Percentiles rank a stretch among this genome's conserved stretches.
Evolutionary conservation across 2,797 vertebrate species (phyloP).

Genomic region (Enteromius viviparus): DNA sequence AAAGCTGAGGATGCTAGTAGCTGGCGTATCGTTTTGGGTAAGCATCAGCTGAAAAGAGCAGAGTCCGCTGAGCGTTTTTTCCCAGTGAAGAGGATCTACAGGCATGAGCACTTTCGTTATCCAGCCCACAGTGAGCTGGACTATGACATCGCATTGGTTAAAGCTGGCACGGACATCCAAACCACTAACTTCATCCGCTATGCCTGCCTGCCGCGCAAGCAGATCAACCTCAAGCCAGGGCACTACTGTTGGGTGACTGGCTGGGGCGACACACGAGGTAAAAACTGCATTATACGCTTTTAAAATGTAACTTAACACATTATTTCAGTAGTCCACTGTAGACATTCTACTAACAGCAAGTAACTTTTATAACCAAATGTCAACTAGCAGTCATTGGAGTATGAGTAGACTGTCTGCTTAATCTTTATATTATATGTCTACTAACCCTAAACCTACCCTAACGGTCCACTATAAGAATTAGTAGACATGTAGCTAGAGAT

Average conservation of each 20-base stretch:
- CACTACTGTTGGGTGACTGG: conserved; percentile 82
- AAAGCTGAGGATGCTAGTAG: conserved; percentile 78
- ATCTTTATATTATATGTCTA: no score
- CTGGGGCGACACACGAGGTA: conserved; percentile 79
- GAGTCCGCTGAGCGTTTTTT: conserved; percentile 76
- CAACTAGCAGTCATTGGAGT: no score
- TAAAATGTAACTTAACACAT: no score
- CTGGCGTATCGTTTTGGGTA: conserved; percentile 82
- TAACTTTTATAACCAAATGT: no score
- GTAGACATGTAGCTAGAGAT: no score
- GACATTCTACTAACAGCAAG: no score
- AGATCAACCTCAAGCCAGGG: conserved; percentile 71
- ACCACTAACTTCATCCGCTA: conserved; percentile 76
- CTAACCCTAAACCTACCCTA: no score
- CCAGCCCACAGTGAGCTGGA: conserved; percentile 78
- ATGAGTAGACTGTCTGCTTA: no score
- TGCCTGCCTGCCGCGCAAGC: conserved; percentile 81
- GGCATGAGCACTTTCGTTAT: conserved; percentile 78
- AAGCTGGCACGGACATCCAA: conserved; percentile 72
- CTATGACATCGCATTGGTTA: conserved; percentile 81
- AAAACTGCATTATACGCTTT: conserved; percentile 15
- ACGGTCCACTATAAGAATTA: no score
- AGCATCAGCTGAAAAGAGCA: conserved; percentile 76
- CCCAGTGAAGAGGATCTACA: conserved; percentile 76
- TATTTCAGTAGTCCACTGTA: no score